Conservation (phyloP, 2,888 invertebrate species). For the Nowickia ferox region DNA sequence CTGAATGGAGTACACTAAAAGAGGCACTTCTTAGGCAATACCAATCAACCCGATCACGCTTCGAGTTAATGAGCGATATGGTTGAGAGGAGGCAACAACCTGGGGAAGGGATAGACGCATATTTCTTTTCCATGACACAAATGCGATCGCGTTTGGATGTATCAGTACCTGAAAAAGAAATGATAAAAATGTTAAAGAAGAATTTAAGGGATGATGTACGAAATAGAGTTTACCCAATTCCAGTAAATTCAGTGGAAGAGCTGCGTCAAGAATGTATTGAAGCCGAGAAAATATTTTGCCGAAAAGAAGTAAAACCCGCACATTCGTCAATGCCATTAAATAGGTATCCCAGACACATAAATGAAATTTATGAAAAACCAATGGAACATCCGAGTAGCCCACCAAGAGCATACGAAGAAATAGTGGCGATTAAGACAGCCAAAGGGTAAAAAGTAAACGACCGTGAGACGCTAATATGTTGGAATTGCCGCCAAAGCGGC, state of each 20-base stretch:
- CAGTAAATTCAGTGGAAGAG: background rate
- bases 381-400: no score
- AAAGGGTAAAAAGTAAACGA: background rate
- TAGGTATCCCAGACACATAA: conserved; percentile 1
- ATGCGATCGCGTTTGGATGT: no score
- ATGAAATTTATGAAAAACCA: background rate
- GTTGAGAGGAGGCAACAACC: no score
- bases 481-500: conserved; percentile 40
- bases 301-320: background rate
- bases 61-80: no score
- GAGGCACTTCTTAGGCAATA: no score
- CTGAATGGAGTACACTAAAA: background rate
- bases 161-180: no score
- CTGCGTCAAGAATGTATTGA: background rate
- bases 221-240: background rate
- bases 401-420: background rate
- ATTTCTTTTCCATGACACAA: no score
- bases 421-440: background rate
- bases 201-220: no score
- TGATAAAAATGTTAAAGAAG: no score
- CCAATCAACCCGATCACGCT: no score
- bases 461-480: conserved; percentile 17
- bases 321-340: background rate
- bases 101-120: no score
- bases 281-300: background rate